Evolutionary conservation across 2,888 invertebrate species (phyloP), one percentile per base, ranked within the genome.

Genomic region (Anaspis maculata): DNA sequence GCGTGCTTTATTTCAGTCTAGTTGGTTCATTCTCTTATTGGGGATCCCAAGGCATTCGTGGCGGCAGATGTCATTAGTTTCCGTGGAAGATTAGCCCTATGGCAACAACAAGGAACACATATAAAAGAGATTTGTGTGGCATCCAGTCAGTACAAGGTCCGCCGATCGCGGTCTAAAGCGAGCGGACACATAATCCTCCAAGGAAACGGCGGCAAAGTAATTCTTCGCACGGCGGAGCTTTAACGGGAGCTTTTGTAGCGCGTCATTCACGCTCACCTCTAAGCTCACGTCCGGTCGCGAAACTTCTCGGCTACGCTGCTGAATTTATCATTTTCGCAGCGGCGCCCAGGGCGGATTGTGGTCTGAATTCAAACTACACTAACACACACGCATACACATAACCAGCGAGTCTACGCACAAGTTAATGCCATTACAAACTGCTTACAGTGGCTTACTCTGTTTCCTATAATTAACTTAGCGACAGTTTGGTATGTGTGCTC

Each of bases 391-490:
- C n/a, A n/a, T n/a, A n/a, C n/a, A n/a, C n/a, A n/a, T n/a, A n/a
- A n/a, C n/a, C n/a, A n/a, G n/a, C n/a, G n/a, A n/a, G n/a, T n/a
- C n/a, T 27, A 37, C 40, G 37, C 40, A 40, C 39, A 35, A 35
- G 27, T 41, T 48, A 46, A 50, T 46, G 40, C 45, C 45, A 45
- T 46, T 46, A 48, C 41, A 37, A 42, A 45, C 48, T 45, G 44
- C 48, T 49, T 49, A 50, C 45, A 45, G 32, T 37, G 36, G 44
- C 42, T 49, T 38, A 44, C 38, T 44, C 37, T 45, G 42, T 48
- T 48, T 46, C 39, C 45, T 41, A 41, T 48, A 43, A 48, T 45
- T 44, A 41, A 45, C 44, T 50, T 46, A 37, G 38, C 38, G 41
- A 35, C 37, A 39, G 39, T 45, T 41, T 41, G 37, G 38, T 41